These are phyloP conservation scores for Meda fulgida DNA, from an alignment of 2,797 vertebrate species.

Conservation along the genomic window DNA sequence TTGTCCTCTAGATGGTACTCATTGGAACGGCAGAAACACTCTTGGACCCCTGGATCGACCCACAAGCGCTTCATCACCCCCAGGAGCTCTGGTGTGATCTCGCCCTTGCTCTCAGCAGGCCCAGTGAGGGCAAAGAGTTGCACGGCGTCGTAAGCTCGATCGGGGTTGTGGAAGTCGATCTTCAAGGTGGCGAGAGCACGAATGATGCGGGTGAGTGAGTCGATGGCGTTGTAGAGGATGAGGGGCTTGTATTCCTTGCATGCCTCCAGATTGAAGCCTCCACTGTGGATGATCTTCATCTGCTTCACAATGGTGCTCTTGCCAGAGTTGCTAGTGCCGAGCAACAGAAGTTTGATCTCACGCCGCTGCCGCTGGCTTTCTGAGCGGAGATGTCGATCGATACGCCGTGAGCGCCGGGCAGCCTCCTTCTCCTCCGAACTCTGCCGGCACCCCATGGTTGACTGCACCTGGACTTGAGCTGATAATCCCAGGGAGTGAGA, in stretches of 20 bases:
- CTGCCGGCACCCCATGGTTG: slow-evolving; percentile 99
- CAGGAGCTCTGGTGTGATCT: slow-evolving; percentile 93
- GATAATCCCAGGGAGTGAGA: slow-evolving; percentile 15
- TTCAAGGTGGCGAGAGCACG: slow-evolving; percentile 94
- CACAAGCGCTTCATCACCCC: slow-evolving; percentile 98
- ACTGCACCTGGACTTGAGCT: slow-evolving; percentile 35
- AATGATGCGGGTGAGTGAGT: slow-evolving; percentile 98
- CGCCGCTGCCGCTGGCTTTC: slow-evolving; percentile 97
- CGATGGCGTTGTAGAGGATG: slow-evolving; percentile 98
- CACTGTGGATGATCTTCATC: slow-evolving; percentile 99
- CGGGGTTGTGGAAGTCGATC: slow-evolving; percentile 97
- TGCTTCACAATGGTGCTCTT: slow-evolving; percentile 99
- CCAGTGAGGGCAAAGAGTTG: slow-evolving; percentile 97
- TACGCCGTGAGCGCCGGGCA: slow-evolving; percentile 95
- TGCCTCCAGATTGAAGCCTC: slow-evolving; percentile 97
- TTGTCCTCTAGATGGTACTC: slow-evolving; percentile 99
- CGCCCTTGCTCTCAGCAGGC: slow-evolving; percentile 97
- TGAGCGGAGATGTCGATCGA: slow-evolving; percentile 98
- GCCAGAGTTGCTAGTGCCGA: slow-evolving; percentile 98
- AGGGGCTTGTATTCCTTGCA: slow-evolving; percentile 99
- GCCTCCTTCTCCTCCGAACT: slow-evolving; percentile 99
- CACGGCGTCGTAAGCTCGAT: slow-evolving; percentile 95
- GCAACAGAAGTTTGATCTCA: slow-evolving; percentile 95
- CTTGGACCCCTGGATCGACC: slow-evolving; percentile 94
- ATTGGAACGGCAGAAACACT: slow-evolving; percentile 96